Evolutionary conservation across 2,888 invertebrate genomes (phyloP).

Genomic region (Escarpia spicata): DNA sequence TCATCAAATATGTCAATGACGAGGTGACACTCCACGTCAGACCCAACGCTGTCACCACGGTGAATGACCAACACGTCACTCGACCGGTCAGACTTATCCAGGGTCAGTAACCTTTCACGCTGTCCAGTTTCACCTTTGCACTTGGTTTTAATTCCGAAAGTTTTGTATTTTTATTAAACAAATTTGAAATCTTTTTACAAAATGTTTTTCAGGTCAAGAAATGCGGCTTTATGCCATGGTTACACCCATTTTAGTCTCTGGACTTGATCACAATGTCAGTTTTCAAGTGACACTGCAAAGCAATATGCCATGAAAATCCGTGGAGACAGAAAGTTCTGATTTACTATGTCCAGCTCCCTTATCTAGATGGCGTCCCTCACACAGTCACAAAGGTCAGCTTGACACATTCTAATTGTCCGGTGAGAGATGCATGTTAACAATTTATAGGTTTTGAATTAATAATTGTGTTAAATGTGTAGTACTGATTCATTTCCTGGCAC

Average conservation of each 20-base stretch:
- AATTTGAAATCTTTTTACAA: not conserved
- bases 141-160: not conserved
- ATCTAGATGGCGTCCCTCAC: not conserved
- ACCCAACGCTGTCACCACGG: constrained; percentile 49
- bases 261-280: not conserved
- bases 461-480: not conserved
- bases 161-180: not conserved
- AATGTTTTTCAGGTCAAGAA: not conserved
- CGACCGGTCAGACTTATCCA: constrained; percentile 55
- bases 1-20: constrained; percentile 50
- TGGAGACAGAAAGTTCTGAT: not conserved
- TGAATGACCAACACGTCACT: constrained; percentile 57
- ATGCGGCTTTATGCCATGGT: not conserved
- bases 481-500: not conserved
- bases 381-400: not conserved
- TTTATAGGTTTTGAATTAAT: constrained; percentile 9
- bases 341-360: not conserved
- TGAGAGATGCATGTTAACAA: not conserved
- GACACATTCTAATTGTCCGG: not conserved
- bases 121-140: constrained; percentile 20
- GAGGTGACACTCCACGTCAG: constrained; percentile 54
- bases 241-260: not conserved
- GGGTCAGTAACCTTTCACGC: constrained; percentile 47
- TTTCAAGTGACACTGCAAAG: no score
- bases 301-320: no score